phyloP scores from a whole-genome alignment of 1,140 invertebrate genomes.

The Cataglyphis hispanica region DNA sequence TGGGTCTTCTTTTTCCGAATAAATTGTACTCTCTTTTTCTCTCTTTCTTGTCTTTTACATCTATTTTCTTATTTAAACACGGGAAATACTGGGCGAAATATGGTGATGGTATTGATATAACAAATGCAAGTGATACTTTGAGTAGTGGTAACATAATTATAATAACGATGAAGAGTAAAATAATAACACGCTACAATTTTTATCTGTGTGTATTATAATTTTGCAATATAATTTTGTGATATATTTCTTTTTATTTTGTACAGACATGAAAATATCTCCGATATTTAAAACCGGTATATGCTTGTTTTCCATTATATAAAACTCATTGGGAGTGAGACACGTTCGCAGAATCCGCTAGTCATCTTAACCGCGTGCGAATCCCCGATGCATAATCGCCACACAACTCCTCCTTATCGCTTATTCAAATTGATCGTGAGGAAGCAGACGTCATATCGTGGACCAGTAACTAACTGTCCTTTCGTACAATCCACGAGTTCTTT shows the following conservation, averaged over 20 bases:
- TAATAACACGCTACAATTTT: background rate
- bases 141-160: conserved; percentile 34
- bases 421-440: conserved; percentile 52
- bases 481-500: conserved; percentile 56
- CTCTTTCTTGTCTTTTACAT: conserved; percentile 58
- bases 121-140: background rate
- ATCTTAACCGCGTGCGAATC: background rate
- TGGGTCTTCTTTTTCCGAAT: conserved; percentile 23
- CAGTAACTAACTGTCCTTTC: conserved; percentile 60
- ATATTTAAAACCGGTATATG: background rate
- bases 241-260: background rate
- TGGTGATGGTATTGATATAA: conserved; percentile 12
- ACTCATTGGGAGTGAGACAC: background rate
- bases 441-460: background rate
- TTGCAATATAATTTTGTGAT: background rate
- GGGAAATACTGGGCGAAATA: background rate
- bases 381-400: background rate
- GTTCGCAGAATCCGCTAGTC: conserved; percentile 9
- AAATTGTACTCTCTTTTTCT: conserved; percentile 51
- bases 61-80: conserved; percentile 9
- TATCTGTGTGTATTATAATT: background rate
- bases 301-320: background rate
- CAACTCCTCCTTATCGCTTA: background rate
- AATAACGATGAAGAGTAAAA: conserved; percentile 34
- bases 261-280: background rate